Percentiles rank a stretch among this genome's conserved stretches.
phyloP scores from a whole-genome alignment of 2,797 vertebrate genomes.

The Parotocinclus haroldoi region DNA sequence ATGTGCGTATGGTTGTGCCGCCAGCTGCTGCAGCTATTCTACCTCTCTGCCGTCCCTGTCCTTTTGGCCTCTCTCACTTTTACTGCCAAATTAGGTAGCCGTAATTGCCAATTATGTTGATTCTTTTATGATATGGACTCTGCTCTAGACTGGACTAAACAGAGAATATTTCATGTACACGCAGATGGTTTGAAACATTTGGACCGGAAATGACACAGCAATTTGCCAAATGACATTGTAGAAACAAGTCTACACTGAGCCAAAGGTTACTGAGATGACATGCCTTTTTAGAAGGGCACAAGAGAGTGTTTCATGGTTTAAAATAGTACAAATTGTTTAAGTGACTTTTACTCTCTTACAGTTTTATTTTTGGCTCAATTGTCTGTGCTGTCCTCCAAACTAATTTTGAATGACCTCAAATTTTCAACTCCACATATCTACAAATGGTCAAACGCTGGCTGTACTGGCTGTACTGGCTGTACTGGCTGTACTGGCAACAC shows the following conservation, averaged over 20 bases:
- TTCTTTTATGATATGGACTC: conserved; percentile 58
- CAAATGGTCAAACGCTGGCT: too few relatives aligned
- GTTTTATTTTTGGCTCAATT: too few relatives aligned
- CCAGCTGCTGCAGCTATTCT: conserved; percentile 55
- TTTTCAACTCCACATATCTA: too few relatives aligned
- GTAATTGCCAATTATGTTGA: conserved; percentile 59
- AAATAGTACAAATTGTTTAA: too few relatives aligned
- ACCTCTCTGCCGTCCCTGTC: conserved; percentile 53
- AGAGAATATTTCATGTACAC: conserved; percentile 54
- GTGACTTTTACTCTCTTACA: too few relatives aligned
- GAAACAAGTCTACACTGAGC: conserved; percentile 33
- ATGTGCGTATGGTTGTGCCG: conserved; percentile 47
- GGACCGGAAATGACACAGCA: conserved; percentile 48
- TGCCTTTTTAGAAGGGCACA: conserved; percentile 16
- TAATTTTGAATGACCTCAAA: too few relatives aligned
- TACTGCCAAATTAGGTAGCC: conserved; percentile 56
- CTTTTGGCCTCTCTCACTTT: conserved; percentile 60
- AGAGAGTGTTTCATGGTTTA: too few relatives aligned
- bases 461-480: too few relatives aligned
- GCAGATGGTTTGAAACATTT: conserved; percentile 54
- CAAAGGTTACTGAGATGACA: conserved; percentile 45
- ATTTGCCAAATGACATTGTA: conserved; percentile 47
- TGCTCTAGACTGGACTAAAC: conserved; percentile 51
- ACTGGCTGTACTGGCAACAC: too few relatives aligned
- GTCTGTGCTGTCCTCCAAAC: too few relatives aligned